Evolutionary conservation across 1,140 invertebrate species (phyloP).

Genomic region (Cylas formicarius): DNA sequence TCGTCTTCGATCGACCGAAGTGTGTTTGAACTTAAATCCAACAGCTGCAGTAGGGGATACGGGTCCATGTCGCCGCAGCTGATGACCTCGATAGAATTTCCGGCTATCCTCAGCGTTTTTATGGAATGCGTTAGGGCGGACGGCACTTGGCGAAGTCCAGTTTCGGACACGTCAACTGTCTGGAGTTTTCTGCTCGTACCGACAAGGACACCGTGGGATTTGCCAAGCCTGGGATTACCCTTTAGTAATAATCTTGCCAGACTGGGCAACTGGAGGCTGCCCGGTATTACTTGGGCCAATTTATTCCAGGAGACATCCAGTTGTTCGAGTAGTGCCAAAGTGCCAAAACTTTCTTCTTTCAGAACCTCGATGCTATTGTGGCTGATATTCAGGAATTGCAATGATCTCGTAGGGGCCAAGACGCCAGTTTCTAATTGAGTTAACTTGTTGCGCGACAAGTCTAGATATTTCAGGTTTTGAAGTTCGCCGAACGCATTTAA

Average conservation of each 20-base stretch:
- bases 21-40: slow-evolving; percentile 75
- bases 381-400: slow-evolving; percentile 65
- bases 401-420: slow-evolving; percentile 49
- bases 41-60: slow-evolving; percentile 71
- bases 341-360: slow-evolving; percentile 53
- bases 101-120: slow-evolving; percentile 65
- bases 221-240: slow-evolving; percentile 58
- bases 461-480: slow-evolving; percentile 44
- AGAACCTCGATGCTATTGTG: slow-evolving; percentile 58
- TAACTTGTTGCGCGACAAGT: slow-evolving; percentile 60
- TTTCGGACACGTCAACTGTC: slow-evolving; percentile 74
- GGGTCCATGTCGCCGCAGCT: slow-evolving; percentile 81
- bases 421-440: slow-evolving; percentile 50
- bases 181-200: slow-evolving; percentile 62
- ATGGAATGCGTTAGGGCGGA: slow-evolving; percentile 78
- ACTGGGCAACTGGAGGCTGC: slow-evolving; percentile 66
- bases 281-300: slow-evolving; percentile 59
- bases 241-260: slow-evolving; percentile 69
- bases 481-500: slow-evolving; percentile 46
- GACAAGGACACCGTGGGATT: slow-evolving; percentile 51
- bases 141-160: slow-evolving; percentile 70
- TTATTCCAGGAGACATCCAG: slow-evolving; percentile 75
- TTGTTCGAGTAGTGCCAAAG: slow-evolving; percentile 61
- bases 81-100: slow-evolving; percentile 58
- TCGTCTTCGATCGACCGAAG: slow-evolving; percentile 76